A percentile compares a stretch with the other conserved stretches of the same genome.
Evolutionary conservation across 1,140 invertebrate genomes (phyloP).

Genomic region (Brachystomella parvula): DNA sequence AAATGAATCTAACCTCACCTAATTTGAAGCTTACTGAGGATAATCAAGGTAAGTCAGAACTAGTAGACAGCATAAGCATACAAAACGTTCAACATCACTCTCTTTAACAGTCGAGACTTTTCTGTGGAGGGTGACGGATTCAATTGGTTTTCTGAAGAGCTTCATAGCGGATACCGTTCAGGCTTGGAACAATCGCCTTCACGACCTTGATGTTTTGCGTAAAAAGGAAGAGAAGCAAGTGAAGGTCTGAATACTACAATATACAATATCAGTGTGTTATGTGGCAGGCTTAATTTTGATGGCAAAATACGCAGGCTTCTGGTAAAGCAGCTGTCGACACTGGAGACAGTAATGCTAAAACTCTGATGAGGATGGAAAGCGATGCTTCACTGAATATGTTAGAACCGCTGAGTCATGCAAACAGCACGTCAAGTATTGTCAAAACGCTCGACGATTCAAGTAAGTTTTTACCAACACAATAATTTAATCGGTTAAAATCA

Average conservation of each 20-base stretch:
- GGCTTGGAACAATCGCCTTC: conserved; percentile 58
- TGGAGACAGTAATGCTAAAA: background rate
- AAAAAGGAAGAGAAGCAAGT: conserved; percentile 50
- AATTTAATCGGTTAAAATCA: too few species aligned
- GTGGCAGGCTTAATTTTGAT: too few species aligned
- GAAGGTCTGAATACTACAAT: conserved; percentile 33
- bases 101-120: conserved; percentile 27
- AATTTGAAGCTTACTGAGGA: conserved; percentile 39
- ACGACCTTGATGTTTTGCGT: conserved; percentile 44
- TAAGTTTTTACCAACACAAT: background rate
- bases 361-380: conserved; percentile 29
- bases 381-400: conserved; percentile 17
- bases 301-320: too few species aligned
- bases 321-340: background rate
- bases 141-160: conserved; percentile 55
- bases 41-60: conserved; percentile 26
- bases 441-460: background rate
- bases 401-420: background rate
- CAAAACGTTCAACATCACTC: too few species aligned
- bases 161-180: conserved; percentile 56
- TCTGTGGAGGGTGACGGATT: conserved; percentile 53
- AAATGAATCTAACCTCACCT: conserved; percentile 59
- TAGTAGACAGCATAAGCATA: too few species aligned
- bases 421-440: conserved; percentile 9
- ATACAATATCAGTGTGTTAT: too few species aligned